These are phyloP conservation scores for Orius laevigatus DNA, from an alignment of 1,140 invertebrate species.

Conservation along the genomic window DNA sequence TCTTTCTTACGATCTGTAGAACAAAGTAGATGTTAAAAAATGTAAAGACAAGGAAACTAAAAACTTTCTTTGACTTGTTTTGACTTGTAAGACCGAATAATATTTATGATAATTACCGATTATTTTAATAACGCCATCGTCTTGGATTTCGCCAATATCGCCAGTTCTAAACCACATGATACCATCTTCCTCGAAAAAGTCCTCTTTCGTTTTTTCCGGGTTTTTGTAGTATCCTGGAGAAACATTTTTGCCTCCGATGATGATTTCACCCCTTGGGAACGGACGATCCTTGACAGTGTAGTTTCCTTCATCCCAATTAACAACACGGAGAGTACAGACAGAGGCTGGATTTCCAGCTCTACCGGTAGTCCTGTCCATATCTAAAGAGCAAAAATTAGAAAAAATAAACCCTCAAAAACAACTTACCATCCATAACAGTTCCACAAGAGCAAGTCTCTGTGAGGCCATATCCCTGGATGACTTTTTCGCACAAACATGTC, in stretches of 20 bases:
- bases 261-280: constrained; percentile 79
- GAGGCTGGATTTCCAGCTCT: constrained; percentile 79
- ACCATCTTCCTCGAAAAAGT: constrained; percentile 71
- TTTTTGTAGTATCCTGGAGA: constrained; percentile 90
- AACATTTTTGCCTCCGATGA: constrained; percentile 82
- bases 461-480: constrained; percentile 91
- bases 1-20: constrained; percentile 89
- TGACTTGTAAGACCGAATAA: not conserved
- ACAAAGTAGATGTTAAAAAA: constrained; percentile 12
- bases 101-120: constrained; percentile 56
- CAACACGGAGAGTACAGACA: constrained; percentile 68
- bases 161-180: constrained; percentile 86
- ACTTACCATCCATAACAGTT: constrained; percentile 69
- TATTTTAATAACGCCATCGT: constrained; percentile 87
- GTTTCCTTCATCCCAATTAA: constrained; percentile 91
- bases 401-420: constrained; percentile 7
- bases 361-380: constrained; percentile 35
- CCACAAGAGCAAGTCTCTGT: constrained; percentile 93
- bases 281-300: constrained; percentile 82
- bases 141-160: constrained; percentile 86
- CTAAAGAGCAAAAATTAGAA: not conserved
- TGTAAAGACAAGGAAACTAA: too few relatives aligned
- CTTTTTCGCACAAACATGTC: constrained; percentile 75
- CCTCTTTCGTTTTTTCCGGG: constrained; percentile 72
- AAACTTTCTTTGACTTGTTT: not conserved